These are phyloP conservation scores for Thaumatotibia leucotreta DNA, from an alignment of 1,140 invertebrate genomes.

Conservation along the genomic window DNA sequence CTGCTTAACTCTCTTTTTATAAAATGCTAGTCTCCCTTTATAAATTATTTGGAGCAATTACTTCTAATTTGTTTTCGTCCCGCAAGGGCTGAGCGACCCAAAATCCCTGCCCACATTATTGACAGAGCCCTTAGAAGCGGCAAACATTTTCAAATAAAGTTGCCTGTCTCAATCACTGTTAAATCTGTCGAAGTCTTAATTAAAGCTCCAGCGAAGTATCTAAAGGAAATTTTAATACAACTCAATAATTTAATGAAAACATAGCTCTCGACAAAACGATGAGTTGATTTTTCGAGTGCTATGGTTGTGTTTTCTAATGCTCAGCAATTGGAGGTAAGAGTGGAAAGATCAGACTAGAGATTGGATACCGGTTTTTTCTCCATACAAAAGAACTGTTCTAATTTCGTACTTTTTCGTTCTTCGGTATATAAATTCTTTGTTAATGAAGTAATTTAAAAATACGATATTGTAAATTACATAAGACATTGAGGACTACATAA, in stretches of 20 bases:
- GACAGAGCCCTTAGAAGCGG: constrained; percentile 11
- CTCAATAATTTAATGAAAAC: constrained; percentile 39
- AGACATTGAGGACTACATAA: too few species aligned
- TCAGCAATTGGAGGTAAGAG: neutral
- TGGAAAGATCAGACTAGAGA: neutral
- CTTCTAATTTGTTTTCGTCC: constrained; percentile 13
- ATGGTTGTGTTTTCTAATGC: neutral
- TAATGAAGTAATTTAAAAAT: too few species aligned
- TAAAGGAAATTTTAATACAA: constrained; percentile 37
- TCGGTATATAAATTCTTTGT: too few species aligned
- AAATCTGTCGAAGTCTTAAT: constrained; percentile 26
- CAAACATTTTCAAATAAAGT: constrained; percentile 14
- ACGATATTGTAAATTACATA: too few species aligned
- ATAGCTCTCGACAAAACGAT: constrained; percentile 35
- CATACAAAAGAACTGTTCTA: too few species aligned
- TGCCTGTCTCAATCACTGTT: constrained; percentile 15
- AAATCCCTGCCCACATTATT: constrained; percentile 12
- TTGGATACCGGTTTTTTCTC: too few species aligned
- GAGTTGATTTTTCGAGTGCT: constrained; percentile 44
- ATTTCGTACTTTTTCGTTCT: too few species aligned
- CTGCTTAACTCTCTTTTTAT: neutral
- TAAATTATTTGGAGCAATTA: constrained; percentile 11
- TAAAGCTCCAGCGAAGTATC: constrained; percentile 25
- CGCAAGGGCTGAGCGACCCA: constrained; percentile 5
- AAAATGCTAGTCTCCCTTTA: neutral